Percentiles rank a stretch among this genome's conserved stretches.
phyloP scores from a whole-genome alignment of 2,888 invertebrate species.

The Prosopocoilus inquinatus region DNA sequence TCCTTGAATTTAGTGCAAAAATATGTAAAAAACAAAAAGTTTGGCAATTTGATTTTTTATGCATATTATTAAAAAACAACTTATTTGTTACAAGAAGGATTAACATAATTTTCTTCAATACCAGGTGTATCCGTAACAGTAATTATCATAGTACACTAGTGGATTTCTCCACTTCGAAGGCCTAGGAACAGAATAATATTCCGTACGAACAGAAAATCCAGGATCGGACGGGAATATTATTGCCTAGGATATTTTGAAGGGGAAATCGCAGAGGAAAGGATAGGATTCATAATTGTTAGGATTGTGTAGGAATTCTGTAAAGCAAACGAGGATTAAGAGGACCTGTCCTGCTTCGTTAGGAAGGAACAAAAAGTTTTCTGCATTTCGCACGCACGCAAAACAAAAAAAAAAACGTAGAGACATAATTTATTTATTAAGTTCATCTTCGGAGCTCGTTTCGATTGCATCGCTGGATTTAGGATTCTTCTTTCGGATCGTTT shows the following conservation, averaged over 20 bases:
- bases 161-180: slow-evolving; percentile 6
- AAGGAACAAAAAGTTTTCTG: too few relatives aligned
- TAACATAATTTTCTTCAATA: slow-evolving; percentile 9
- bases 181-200: slow-evolving; percentile 8
- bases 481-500: background rate
- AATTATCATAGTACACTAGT: background rate
- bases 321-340: too few relatives aligned
- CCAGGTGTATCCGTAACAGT: slow-evolving; percentile 2
- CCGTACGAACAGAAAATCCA: background rate
- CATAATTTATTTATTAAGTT: too few relatives aligned
- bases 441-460: too few relatives aligned
- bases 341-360: too few relatives aligned
- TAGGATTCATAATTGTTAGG: slow-evolving; percentile 3
- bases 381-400: too few relatives aligned
- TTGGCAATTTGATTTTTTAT: too few relatives aligned
- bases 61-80: too few relatives aligned
- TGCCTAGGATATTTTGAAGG: slow-evolving; percentile 8
- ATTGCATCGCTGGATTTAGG: background rate
- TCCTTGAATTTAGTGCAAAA: too few relatives aligned
- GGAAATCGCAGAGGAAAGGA: slow-evolving; percentile 4
- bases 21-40: too few relatives aligned
- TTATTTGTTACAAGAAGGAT: background rate
- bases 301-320: background rate
- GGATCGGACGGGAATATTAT: slow-evolving; percentile 4
- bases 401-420: too few relatives aligned